Evolutionary conservation across 2,113 vertebrate species (phyloP), one percentile per base, ranked within the genome.

Genomic region (Malaclemys terrapin): DNA sequence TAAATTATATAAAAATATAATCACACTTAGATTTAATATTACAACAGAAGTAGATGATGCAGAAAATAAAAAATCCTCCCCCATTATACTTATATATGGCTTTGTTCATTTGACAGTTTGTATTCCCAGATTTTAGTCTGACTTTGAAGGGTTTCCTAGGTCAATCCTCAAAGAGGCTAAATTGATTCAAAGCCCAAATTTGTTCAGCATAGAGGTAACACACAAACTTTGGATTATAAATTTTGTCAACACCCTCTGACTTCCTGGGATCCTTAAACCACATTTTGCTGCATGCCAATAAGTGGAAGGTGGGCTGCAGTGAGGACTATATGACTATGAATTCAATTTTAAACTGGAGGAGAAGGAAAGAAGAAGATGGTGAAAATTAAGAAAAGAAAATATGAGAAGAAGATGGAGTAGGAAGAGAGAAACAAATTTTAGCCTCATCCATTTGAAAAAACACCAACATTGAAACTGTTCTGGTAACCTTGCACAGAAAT

Each of bases 31-130:
- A 95, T 96, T 94, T 95, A 94, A 96, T 95, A 82, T 2, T 80
- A 85, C 87, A 89, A 90, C 45, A 79, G 85, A 93, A 76, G 85
- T 88, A 94, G 85, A 87, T 86, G 88, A 88, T 38, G 85, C 57
- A 82, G 92, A 95, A 95, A 96, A 96, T 95, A 93, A 95, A 94
- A 42, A 95, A 92, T 5, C 93, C 65, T 91, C 87, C 82, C 81
- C 89, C 94, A 82, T 89, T 92, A 95, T 96, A 94, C 97, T 95
- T 95, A 94, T 97, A 97, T 97, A 97, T 96, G 96, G 96, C 75
- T 97, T 85, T 95, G 87, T 91, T 96, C 93, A 27, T 85, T 96
- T 80, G 94, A 89, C 95, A 96, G 90, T 96, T 93, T 95, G 76
- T 52, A 92, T 96, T 96, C 87, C 50, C 95, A 97, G 97, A 96